Evolutionary conservation across 2,888 invertebrate genomes (phyloP).

Genomic region (Unio delphinus): DNA sequence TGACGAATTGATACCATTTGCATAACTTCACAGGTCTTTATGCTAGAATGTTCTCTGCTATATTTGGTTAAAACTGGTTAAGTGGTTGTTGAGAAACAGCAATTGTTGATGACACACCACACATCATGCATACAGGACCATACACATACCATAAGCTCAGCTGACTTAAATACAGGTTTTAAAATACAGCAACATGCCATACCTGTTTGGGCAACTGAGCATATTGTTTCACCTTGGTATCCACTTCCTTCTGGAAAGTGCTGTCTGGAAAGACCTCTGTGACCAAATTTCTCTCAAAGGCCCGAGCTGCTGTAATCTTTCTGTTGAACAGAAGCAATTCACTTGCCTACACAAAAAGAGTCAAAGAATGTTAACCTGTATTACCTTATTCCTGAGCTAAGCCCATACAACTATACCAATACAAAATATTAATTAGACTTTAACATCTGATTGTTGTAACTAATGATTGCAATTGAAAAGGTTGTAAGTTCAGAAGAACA

Average conservation of each 20-base stretch:
- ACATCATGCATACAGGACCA: no score
- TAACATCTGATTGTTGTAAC: no score
- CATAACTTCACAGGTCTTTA: no score
- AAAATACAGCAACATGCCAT: slow-evolving; percentile 6
- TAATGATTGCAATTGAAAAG: no score
- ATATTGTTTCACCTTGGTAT: slow-evolving; percentile 73
- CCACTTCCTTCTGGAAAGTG: slow-evolving; percentile 77
- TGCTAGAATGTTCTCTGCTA: no score
- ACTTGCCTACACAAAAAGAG: slow-evolving; percentile 71
- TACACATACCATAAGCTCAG: no score
- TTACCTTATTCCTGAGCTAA: background rate
- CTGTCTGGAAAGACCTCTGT: slow-evolving; percentile 82
- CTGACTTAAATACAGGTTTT: no score
- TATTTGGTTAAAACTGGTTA: no score
- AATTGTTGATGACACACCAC: no score
- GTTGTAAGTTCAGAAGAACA: no score
- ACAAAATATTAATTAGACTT: background rate
- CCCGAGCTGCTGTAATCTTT: slow-evolving; percentile 86
- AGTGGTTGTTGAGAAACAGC: no score
- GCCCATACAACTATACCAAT: background rate
- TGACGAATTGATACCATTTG: no score
- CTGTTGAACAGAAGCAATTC: slow-evolving; percentile 80
- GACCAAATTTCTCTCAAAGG: slow-evolving; percentile 83
- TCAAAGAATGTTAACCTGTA: background rate
- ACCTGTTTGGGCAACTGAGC: slow-evolving; percentile 72